Conservation (phyloP, 2,888 invertebrate species). For the Cyaniris semiargus region DNA sequence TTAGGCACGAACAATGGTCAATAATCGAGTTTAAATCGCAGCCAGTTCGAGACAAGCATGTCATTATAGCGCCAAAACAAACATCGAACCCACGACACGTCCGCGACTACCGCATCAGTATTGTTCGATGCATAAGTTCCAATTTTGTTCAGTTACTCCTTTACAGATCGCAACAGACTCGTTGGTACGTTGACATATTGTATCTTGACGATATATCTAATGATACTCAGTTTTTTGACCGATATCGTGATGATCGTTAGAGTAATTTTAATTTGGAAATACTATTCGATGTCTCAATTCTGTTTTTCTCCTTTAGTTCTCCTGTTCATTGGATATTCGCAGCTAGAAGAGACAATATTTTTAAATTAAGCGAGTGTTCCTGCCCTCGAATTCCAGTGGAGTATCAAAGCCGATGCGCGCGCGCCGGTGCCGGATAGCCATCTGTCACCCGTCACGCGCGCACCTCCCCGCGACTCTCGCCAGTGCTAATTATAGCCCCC, state of each 20-base stretch:
- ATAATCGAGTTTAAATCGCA: slow-evolving; percentile 73
- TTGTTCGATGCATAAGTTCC: slow-evolving; percentile 44
- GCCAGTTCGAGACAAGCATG: slow-evolving; percentile 64
- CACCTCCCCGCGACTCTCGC: slow-evolving; percentile 58
- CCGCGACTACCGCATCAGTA: slow-evolving; percentile 43
- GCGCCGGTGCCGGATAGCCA: slow-evolving; percentile 71
- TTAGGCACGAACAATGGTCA: slow-evolving; percentile 63
- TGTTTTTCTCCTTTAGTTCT: background rate
- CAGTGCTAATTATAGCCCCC: slow-evolving; percentile 64
- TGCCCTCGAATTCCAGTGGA: slow-evolving; percentile 53
- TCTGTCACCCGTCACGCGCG: slow-evolving; percentile 70
- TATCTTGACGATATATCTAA: slow-evolving; percentile 57
- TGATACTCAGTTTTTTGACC: slow-evolving; percentile 51
- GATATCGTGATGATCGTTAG: slow-evolving; percentile 42
- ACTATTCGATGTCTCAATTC: background rate
- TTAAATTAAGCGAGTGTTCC: slow-evolving; percentile 67
- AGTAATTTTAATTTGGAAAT: slow-evolving; percentile 23
- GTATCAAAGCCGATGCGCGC: slow-evolving; percentile 59
- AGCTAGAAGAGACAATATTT: slow-evolving; percentile 61
- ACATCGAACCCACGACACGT: slow-evolving; percentile 36
- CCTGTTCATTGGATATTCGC: background rate
- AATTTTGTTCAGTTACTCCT: slow-evolving; percentile 39
- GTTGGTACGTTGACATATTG: slow-evolving; percentile 50
- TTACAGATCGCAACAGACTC: slow-evolving; percentile 39
- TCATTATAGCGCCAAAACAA: slow-evolving; percentile 55